Percentiles rank a stretch among this genome's conserved stretches.
Conservation (phyloP, 2,797 vertebrate species). For the Erpetoichthys calabaricus region DNA sequence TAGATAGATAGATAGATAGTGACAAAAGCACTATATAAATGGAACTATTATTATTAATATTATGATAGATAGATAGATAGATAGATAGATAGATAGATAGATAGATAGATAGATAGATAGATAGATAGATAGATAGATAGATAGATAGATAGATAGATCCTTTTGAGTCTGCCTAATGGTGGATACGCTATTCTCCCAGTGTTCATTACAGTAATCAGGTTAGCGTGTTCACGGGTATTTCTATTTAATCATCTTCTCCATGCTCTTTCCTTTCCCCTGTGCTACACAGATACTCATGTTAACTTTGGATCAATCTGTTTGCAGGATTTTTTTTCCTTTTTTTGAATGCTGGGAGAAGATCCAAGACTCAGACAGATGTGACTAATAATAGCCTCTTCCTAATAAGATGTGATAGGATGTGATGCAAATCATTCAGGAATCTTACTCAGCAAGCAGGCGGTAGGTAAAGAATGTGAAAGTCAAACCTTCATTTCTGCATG, state of each 20-base stretch:
- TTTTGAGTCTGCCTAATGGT: no score
- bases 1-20: no score
- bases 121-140: no score
- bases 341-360: slow-evolving; percentile 5
- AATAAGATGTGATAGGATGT: slow-evolving; percentile 10
- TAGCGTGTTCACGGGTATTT: neutral
- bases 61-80: no score
- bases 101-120: no score
- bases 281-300: neutral
- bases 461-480: slow-evolving; percentile 8
- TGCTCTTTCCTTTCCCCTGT: neutral
- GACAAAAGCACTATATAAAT: no score
- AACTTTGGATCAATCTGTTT: slow-evolving; percentile 7
- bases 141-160: no score
- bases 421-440: slow-evolving; percentile 11
- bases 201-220: neutral
- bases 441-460: slow-evolving; percentile 1
- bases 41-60: no score
- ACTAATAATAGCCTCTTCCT: slow-evolving; percentile 11
- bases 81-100: no score
- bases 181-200: neutral
- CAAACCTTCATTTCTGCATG: slow-evolving; percentile 1
- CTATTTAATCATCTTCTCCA: neutral
- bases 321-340: neutral
- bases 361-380: slow-evolving; percentile 8